A percentile compares a stretch with the other conserved stretches of the same genome.
Evolutionary conservation across 2,888 invertebrate genomes (phyloP).

Genomic region (Machimus atricapillus): DNA sequence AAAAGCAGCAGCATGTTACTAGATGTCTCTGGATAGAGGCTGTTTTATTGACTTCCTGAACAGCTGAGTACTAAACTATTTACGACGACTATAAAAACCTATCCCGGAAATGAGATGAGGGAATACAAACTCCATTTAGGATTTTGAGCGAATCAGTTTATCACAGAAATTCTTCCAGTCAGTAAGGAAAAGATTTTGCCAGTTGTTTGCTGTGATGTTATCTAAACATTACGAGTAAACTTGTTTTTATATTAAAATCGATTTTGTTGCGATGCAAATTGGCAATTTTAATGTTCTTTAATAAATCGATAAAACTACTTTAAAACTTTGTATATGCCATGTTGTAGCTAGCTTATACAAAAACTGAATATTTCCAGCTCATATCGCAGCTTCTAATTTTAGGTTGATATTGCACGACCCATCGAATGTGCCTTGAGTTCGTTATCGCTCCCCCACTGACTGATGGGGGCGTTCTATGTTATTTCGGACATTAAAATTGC

Average conservation of each 20-base stretch:
- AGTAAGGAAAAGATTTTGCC: neutral
- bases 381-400: neutral
- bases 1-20: neutral
- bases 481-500: neutral
- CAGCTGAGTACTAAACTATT: neutral
- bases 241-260: neutral
- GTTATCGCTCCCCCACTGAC: neutral
- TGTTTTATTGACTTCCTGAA: neutral
- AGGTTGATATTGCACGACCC: neutral
- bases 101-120: neutral
- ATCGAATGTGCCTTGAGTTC: neutral
- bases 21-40: neutral
- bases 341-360: neutral
- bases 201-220: neutral
- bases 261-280: neutral
- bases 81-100: neutral
- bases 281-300: neutral
- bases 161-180: neutral
- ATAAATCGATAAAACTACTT: neutral
- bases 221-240: neutral
- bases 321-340: neutral
- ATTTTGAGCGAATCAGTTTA: neutral
- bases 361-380: neutral
- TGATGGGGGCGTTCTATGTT: neutral
- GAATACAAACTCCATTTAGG: neutral